Evolutionary conservation across 2,113 vertebrate species (phyloP), one percentile per base, ranked within the genome.

Genomic region (Triplophysa dalaica): DNA sequence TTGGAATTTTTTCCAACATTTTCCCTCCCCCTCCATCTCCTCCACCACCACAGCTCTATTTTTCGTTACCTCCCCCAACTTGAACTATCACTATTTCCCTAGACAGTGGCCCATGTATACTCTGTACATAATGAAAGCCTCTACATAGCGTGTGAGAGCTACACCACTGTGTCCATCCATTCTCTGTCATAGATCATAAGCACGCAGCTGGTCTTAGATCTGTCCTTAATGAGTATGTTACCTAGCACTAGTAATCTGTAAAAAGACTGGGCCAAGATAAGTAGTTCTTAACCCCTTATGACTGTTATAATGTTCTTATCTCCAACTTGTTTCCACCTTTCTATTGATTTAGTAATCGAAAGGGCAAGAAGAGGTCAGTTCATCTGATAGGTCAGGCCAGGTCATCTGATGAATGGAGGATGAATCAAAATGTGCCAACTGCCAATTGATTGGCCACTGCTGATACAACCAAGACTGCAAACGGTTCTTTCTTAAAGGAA

Each of bases 11-110:
- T 16, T 4, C 33, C 48, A 12, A 14, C 68, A 29, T 48, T 10
- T 12, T 14, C 69, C 75, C 26, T 38, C 33, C 75, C 45, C 61
- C 75, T 1, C 2, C 75, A 21, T 19, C 41, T 61, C 69, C 48
- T 65, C 62, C 62, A 21, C 62, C 43, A 60, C 63, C 21, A 41
- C 60, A 62, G 73, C 41, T 50, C 73, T 75, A 75, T 77, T 76
- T 24, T 76, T 22, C 12, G 7, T 14, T 33, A 9, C 61, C 74
- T 33, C 17, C 74, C 74, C 43, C 74, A 76, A 3, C 61, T 7
- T 6, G 22, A 5, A 45, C 41, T 45, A 33, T 61, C 58, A 43
- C 58, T 48, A 45, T 75, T 62, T 75, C 58, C 58, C 21, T 17
- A 19, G 72, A 76, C 74, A 54, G 22, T 65, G 26, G 10, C 41